These are phyloP conservation scores for Elachura formosa DNA, from an alignment of 2,113 vertebrate species.

Conservation along the genomic window DNA sequence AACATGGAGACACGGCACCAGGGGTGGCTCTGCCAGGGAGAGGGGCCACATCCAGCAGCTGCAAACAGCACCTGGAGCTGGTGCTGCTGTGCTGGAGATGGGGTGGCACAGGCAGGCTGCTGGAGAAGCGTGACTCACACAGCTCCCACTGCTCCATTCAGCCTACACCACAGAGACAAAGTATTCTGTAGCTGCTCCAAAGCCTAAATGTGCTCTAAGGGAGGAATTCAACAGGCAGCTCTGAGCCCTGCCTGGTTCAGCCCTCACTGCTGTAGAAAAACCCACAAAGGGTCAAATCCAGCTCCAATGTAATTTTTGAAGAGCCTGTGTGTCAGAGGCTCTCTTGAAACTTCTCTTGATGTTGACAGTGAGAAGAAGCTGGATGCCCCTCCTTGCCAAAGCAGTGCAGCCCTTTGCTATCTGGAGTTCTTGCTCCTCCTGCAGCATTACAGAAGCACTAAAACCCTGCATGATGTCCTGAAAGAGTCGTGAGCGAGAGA, in stretches of 20 bases:
- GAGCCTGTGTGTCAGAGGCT: background rate
- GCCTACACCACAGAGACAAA: background rate
- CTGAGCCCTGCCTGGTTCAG: background rate
- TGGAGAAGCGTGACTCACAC: background rate
- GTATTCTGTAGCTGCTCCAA: background rate
- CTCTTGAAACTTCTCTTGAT: background rate
- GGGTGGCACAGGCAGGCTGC: slow-evolving; percentile 9
- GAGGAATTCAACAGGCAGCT: background rate
- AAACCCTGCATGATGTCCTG: background rate
- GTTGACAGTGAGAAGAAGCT: accelerated
- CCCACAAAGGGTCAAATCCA: background rate
- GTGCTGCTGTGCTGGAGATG: background rate
- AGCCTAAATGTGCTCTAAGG: background rate
- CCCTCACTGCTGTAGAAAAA: background rate
- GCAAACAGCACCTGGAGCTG: background rate
- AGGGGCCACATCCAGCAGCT: background rate
- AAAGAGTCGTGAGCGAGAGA: background rate
- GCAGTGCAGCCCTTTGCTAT: background rate
- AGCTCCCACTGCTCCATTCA: background rate
- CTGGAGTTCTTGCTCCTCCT: background rate
- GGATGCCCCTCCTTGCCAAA: background rate
- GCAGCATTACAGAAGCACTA: background rate
- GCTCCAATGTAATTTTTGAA: background rate
- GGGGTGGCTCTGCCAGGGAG: background rate
- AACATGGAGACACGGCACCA: background rate